Evolutionary conservation across 1,140 invertebrate genomes (phyloP).

Genomic region (Brachionus rubens): DNA sequence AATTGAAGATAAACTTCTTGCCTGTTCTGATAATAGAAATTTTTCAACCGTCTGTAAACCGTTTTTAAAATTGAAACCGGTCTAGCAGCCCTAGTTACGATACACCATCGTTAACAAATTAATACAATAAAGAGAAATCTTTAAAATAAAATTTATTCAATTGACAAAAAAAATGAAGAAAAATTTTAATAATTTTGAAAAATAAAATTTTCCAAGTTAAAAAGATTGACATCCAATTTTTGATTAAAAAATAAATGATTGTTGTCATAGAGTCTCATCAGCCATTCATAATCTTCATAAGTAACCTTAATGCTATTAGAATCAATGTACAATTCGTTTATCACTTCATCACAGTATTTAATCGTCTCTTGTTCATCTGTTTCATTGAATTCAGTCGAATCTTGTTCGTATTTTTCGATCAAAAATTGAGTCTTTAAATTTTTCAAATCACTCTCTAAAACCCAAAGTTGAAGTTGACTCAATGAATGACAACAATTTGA

Average conservation of each 20-base stretch:
- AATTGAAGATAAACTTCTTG: too few species aligned
- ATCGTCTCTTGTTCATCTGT: background rate
- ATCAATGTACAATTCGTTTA: background rate
- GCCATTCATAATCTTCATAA: conserved; percentile 29
- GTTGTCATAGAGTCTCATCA: background rate
- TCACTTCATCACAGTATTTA: background rate
- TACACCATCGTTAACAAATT: too few species aligned
- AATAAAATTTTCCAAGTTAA: background rate
- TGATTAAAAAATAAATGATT: background rate
- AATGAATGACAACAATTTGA: background rate
- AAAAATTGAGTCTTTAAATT: background rate
- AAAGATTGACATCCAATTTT: background rate
- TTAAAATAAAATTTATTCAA: too few species aligned
- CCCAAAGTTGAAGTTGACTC: background rate
- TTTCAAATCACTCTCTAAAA: background rate
- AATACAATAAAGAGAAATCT: too few species aligned
- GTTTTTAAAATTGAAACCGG: too few species aligned
- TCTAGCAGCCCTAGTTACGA: too few species aligned
- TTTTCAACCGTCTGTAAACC: too few species aligned
- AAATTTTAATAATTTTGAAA: too few species aligned
- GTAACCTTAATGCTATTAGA: background rate
- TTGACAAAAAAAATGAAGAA: too few species aligned
- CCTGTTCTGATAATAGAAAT: too few species aligned
- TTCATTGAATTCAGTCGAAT: background rate
- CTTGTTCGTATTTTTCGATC: background rate